Conservation (phyloP, 2,797 vertebrate genomes). For the Poeciliopsis infans region DNA sequence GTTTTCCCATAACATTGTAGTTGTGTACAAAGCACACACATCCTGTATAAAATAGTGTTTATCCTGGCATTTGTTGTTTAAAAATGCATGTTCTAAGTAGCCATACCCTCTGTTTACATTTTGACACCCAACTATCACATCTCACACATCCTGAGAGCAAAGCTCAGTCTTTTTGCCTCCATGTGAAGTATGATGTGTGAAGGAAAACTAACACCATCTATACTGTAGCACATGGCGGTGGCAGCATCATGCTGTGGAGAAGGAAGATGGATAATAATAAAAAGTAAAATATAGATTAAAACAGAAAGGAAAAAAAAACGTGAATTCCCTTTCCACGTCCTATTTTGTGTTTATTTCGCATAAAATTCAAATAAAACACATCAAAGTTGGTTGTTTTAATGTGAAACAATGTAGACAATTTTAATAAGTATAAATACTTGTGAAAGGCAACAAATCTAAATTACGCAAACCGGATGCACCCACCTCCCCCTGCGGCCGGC, state of each 20-base stretch:
- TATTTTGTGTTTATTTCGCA: neutral
- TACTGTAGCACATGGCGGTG: neutral
- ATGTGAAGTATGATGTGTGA: neutral
- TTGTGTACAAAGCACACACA: constrained; percentile 2
- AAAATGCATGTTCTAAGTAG: neutral
- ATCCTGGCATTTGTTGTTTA: neutral
- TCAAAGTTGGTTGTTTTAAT: neutral
- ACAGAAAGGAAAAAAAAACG: neutral
- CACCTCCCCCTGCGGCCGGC: constrained; percentile 71
- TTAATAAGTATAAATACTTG: neutral
- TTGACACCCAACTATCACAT: neutral
- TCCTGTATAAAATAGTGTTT: neutral
- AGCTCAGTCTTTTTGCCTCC: neutral
- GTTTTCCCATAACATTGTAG: constrained; percentile 15
- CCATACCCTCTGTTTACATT: neutral
- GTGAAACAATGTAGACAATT: neutral
- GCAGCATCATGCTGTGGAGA: neutral
- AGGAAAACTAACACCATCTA: neutral
- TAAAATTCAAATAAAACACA: neutral
- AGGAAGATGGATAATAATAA: neutral
- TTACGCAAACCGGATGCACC: constrained; percentile 7
- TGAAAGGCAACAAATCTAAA: neutral
- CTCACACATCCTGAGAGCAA: neutral
- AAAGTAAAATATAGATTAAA: neutral
- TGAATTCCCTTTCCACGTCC: neutral